Evolutionary conservation across 2,888 invertebrate genomes (phyloP).

Genomic region (Panzeria rudis): DNA sequence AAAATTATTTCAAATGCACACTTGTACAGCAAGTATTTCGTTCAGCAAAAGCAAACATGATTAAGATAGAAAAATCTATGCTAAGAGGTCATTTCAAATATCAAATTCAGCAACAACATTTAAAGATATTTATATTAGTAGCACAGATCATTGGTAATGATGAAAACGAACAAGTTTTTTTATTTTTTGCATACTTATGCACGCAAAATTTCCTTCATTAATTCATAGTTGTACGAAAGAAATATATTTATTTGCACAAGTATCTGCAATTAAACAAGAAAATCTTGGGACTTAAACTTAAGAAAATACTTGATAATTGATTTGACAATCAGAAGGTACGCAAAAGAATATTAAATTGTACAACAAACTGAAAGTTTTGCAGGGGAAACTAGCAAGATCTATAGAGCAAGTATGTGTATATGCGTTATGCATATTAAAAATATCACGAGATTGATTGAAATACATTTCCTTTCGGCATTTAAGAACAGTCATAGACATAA

Average conservation of each 20-base stretch:
- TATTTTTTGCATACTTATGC: constrained; percentile 11
- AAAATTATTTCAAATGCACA: constrained; percentile 18
- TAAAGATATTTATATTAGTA: constrained; percentile 48
- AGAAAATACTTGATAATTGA: constrained; percentile 61
- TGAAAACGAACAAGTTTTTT: constrained; percentile 39
- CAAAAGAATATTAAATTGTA: constrained; percentile 35
- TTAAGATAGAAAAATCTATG: constrained; percentile 59
- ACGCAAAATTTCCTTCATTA: constrained; percentile 59
- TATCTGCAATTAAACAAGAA: constrained; percentile 25
- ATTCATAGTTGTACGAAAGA: constrained; percentile 7
- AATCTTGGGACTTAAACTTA: constrained; percentile 21
- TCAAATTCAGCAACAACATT: constrained; percentile 46
- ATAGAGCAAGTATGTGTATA: constrained; percentile 24
- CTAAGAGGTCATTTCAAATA: constrained; percentile 63
- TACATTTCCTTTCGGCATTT: constrained; percentile 64
- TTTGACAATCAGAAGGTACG: constrained; percentile 63
- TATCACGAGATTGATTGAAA: constrained; percentile 54
- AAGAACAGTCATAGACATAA: constrained; percentile 19
- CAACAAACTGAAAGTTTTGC: constrained; percentile 12
- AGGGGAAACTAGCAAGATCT: constrained; percentile 21
- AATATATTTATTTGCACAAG: constrained; percentile 4
- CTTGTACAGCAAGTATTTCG: constrained; percentile 9
- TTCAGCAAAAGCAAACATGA: constrained; percentile 46
- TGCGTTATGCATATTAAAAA: constrained; percentile 33
- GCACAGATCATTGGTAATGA: constrained; percentile 61